Evolutionary conservation across 2,797 vertebrate genomes (phyloP).

Genomic region (Megalops cyprinoides): DNA sequence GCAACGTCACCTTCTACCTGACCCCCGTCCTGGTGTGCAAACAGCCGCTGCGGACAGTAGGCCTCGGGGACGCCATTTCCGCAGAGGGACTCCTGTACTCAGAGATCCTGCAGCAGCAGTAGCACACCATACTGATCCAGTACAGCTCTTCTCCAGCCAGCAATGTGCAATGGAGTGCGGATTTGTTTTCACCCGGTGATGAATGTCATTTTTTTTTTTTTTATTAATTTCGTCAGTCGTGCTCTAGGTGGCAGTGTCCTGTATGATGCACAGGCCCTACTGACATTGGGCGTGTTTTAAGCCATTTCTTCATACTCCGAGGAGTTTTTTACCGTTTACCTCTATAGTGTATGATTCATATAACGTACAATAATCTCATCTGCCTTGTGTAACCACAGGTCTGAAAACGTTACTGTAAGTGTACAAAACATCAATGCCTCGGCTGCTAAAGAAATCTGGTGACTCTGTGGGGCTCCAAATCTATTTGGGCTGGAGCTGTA

Average conservation of each 20-base stretch:
- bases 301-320: constrained; percentile 13
- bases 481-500: neutral
- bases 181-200: neutral
- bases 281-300: neutral
- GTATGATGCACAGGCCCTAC: neutral
- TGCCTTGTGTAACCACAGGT: constrained; percentile 1
- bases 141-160: neutral
- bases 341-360: neutral
- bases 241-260: constrained; percentile 1
- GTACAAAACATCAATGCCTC: neutral
- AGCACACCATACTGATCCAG: neutral
- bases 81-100: constrained; percentile 93
- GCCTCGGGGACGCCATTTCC: constrained; percentile 92
- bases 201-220: neutral
- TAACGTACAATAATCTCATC: neutral
- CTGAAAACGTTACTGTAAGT: neutral
- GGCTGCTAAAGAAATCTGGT: neutral
- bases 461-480: neutral
- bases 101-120: constrained; percentile 68
- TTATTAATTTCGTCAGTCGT: neutral
- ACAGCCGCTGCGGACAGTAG: constrained; percentile 78
- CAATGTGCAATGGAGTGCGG: constrained; percentile 5
- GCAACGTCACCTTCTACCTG: constrained; percentile 76
- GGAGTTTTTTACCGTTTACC: constrained; percentile 7
- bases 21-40: constrained; percentile 78